Conservation (phyloP, 2,113 vertebrate genomes). For the Corythornis vintsioides region DNA sequence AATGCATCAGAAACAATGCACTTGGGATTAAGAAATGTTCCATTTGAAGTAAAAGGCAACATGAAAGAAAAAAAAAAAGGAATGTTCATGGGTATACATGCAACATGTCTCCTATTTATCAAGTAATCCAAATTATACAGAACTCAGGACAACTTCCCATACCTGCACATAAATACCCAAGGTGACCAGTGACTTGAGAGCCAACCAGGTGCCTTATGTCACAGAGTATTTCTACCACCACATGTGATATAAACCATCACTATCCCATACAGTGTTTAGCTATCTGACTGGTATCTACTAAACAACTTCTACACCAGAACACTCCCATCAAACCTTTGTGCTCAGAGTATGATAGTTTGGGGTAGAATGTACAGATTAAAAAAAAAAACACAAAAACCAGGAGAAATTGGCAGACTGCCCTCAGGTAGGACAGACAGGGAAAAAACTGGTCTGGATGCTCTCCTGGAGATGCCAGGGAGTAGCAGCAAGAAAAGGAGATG, state of each 20-base stretch:
- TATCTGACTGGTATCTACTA: not conserved
- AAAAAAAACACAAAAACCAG: not conserved
- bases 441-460: not conserved
- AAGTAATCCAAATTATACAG: not conserved
- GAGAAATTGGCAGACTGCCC: not conserved
- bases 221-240: not conserved
- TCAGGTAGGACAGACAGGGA: not conserved
- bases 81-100: not conserved
- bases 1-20: not conserved
- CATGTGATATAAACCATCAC: not conserved
- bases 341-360: not conserved
- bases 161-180: not conserved
- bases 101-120: not conserved
- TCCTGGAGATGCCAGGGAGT: not conserved
- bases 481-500: not conserved
- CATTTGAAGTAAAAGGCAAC: not conserved
- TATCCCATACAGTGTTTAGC: not conserved
- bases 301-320: not conserved
- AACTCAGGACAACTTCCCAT: not conserved
- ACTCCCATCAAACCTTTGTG: not conserved
- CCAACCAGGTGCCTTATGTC: not conserved
- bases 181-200: not conserved
- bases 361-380: not conserved
- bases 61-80: not conserved
- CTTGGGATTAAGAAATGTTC: not conserved